Conservation (phyloP, 2,797 vertebrate species). For the Lagorchestes hirsutus region DNA sequence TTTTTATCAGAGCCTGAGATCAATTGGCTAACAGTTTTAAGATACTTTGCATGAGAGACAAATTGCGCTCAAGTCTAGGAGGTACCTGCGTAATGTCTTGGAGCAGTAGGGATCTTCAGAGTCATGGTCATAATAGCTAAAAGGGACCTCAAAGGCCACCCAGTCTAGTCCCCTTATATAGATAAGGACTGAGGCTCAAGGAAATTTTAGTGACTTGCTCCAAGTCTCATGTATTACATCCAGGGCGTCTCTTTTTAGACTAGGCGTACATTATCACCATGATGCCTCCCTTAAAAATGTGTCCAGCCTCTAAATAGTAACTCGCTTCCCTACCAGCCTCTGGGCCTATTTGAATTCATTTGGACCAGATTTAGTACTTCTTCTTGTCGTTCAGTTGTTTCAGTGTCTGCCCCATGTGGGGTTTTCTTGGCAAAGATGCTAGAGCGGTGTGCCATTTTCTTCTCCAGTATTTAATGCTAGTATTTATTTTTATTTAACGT, state of each 20-base stretch:
- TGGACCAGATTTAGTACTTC: neutral
- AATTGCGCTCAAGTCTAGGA: constrained; percentile 6
- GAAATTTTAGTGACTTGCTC: neutral
- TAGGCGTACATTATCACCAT: neutral
- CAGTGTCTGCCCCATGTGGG: neutral
- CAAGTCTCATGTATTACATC: neutral
- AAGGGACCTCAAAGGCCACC: neutral
- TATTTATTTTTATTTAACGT: constrained; percentile 15
- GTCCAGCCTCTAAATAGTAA: neutral
- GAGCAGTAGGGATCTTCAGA: neutral
- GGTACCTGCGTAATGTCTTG: neutral
- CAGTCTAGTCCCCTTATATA: neutral
- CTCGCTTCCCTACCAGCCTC: neutral
- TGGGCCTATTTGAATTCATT: neutral
- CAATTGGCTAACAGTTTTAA: constrained; percentile 30
- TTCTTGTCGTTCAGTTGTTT: neutral
- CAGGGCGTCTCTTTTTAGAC: neutral
- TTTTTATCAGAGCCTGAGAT: constrained; percentile 25
- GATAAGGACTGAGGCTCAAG: neutral
- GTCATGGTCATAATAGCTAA: neutral
- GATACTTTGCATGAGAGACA: neutral
- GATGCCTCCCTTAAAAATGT: neutral
- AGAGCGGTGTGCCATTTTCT: neutral
- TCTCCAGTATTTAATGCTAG: neutral
- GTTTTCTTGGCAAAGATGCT: neutral